Evolutionary conservation across 2,113 vertebrate genomes (phyloP).

Genomic region (Gallinago jamesoni): DNA sequence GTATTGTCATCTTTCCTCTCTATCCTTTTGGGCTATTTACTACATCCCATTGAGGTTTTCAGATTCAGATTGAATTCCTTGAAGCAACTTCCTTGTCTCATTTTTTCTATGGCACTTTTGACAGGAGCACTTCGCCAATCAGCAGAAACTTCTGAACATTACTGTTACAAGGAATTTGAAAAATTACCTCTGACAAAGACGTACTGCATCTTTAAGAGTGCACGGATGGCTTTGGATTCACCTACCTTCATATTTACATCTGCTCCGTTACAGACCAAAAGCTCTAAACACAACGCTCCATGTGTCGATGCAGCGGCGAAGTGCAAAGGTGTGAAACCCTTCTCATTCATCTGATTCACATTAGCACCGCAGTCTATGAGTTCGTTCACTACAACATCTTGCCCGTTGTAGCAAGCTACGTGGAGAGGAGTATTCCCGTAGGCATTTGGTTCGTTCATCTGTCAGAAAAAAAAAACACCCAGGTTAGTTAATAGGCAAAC

Average conservation of each 20-base stretch:
- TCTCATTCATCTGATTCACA: constrained; percentile 96
- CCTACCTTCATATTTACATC: constrained; percentile 95
- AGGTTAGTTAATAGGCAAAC: background rate
- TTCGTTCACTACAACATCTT: constrained; percentile 97
- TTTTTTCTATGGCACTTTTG: background rate
- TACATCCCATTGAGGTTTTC: background rate
- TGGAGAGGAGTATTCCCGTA: constrained; percentile 97
- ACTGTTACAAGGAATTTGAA: background rate
- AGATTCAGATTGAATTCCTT: background rate
- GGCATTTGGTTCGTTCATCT: constrained; percentile 97
- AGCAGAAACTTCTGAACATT: background rate
- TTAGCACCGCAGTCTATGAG: constrained; percentile 95
- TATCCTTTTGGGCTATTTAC: background rate
- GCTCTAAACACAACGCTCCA: constrained; percentile 93
- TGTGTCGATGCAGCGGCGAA: constrained; percentile 96
- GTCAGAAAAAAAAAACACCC: background rate
- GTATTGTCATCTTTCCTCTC: background rate
- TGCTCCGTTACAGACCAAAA: constrained; percentile 93
- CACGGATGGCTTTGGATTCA: background rate
- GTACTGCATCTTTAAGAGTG: background rate
- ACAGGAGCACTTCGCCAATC: background rate
- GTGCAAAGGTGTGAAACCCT: constrained; percentile 94
- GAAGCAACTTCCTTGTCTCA: background rate
- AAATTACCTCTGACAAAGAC: background rate
- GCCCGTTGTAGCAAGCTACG: constrained; percentile 97